These are phyloP conservation scores for Achroia grisella DNA, from an alignment of 1,140 invertebrate species.

Conservation along the genomic window DNA sequence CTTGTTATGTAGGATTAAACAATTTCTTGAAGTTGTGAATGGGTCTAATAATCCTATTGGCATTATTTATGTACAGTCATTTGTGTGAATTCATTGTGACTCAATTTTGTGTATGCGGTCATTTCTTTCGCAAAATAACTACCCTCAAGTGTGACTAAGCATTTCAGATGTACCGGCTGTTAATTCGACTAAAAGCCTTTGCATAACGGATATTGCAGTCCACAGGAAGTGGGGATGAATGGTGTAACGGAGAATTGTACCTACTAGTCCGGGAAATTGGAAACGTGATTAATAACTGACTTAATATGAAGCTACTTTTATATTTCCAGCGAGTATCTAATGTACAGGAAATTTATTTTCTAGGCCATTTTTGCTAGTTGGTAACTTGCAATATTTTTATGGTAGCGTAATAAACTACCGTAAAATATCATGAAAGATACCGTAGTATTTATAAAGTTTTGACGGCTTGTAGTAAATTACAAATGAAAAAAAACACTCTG, in stretches of 20 bases:
- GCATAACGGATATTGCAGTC: conserved; percentile 43
- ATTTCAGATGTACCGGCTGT: conserved; percentile 14
- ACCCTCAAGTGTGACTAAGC: conserved; percentile 21
- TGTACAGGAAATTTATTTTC: too few relatives aligned
- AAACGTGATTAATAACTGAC: conserved; percentile 3
- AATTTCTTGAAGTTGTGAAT: too few relatives aligned
- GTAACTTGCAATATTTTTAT: too few relatives aligned
- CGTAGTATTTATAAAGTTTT: too few relatives aligned
- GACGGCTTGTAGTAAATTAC: too few relatives aligned
- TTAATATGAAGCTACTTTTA: too few relatives aligned
- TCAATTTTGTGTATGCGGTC: not conserved
- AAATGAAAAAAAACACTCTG: too few relatives aligned
- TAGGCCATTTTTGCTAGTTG: too few relatives aligned
- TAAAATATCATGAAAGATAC: too few relatives aligned
- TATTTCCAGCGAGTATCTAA: too few relatives aligned
- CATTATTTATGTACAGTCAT: not conserved
- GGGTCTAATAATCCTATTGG: not conserved
- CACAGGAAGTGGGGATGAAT: conserved; percentile 21
- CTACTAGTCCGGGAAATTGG: conserved; percentile 26
- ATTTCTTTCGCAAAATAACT: not conserved
- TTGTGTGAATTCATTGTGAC: not conserved
- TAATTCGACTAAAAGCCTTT: conserved; percentile 45
- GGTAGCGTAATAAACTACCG: too few relatives aligned
- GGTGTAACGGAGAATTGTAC: not conserved
- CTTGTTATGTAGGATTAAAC: too few relatives aligned